phyloP scores from a whole-genome alignment of 2,888 invertebrate genomes.

The Criorhina ranunculi region DNA sequence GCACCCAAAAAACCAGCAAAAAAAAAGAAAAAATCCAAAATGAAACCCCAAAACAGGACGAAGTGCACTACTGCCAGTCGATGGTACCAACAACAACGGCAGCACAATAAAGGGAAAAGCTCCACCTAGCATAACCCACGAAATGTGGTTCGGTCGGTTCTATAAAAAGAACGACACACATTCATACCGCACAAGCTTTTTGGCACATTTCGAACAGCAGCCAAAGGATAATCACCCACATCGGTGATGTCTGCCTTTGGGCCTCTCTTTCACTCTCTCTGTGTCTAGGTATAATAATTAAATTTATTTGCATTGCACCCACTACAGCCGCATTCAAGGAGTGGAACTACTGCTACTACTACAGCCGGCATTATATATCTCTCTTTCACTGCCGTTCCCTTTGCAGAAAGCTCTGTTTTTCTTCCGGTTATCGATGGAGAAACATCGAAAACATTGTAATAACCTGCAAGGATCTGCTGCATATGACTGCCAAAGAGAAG shows the following conservation, averaged over 20 bases:
- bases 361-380: neutral
- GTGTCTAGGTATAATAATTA: constrained; percentile 51
- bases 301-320: constrained; percentile 70
- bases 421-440: neutral
- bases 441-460: constrained; percentile 18
- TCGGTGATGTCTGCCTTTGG: constrained; percentile 51
- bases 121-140: constrained; percentile 68
- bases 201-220: constrained; percentile 63
- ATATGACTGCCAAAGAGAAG: neutral
- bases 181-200: constrained; percentile 60
- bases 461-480: constrained; percentile 1
- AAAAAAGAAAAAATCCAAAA: constrained; percentile 23
- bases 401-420: constrained; percentile 35
- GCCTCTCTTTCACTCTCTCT: constrained; percentile 11
- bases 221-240: constrained; percentile 76
- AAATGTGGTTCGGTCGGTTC: constrained; percentile 61
- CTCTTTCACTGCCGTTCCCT: constrained; percentile 11
- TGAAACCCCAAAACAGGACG: constrained; percentile 53
- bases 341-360: neutral
- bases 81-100: constrained; percentile 33
- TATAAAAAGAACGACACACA: constrained; percentile 56
- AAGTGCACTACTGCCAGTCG: constrained; percentile 54
- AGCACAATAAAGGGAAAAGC: constrained; percentile 40
- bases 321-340: neutral
- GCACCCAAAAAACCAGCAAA: constrained; percentile 45